Conservation (phyloP, 2,888 invertebrate species). For the Lordiphosa andalusiaca region DNA sequence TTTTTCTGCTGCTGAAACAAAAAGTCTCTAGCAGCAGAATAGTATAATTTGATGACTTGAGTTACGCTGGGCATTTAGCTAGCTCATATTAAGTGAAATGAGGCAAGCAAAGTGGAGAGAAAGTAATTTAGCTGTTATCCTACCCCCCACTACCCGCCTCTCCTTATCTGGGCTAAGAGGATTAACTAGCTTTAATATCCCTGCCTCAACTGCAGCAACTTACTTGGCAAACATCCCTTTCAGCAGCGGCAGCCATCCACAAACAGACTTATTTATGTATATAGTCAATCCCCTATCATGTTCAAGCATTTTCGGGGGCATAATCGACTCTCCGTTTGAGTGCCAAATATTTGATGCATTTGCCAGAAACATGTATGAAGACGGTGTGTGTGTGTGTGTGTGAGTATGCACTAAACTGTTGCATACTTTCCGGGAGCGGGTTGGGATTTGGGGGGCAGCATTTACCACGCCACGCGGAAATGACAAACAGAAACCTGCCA, state of each 20-base stretch:
- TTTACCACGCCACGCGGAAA: constrained; percentile 53
- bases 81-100: too few relatives aligned
- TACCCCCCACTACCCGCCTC: too few relatives aligned
- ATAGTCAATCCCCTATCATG: constrained; percentile 35
- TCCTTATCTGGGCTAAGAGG: too few relatives aligned
- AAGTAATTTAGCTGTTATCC: too few relatives aligned
- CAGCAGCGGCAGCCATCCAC: neutral
- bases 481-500: constrained; percentile 36
- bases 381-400: constrained; percentile 2
- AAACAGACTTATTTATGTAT: constrained; percentile 19
- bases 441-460: neutral
- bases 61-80: too few relatives aligned
- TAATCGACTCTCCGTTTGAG: constrained; percentile 37
- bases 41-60: too few relatives aligned
- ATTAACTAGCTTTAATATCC: too few relatives aligned
- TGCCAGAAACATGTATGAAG: constrained; percentile 42
- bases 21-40: too few relatives aligned
- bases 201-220: too few relatives aligned
- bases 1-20: too few relatives aligned
- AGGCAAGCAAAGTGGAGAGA: too few relatives aligned
- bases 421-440: constrained; percentile 31
- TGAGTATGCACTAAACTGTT: constrained; percentile 51
- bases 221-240: too few relatives aligned
- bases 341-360: constrained; percentile 67
- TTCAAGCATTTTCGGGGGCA: constrained; percentile 26